A percentile compares a stretch with the other conserved stretches of the same genome.
phyloP scores from a whole-genome alignment of 2,888 invertebrate species.

The Homarus gammarus region DNA sequence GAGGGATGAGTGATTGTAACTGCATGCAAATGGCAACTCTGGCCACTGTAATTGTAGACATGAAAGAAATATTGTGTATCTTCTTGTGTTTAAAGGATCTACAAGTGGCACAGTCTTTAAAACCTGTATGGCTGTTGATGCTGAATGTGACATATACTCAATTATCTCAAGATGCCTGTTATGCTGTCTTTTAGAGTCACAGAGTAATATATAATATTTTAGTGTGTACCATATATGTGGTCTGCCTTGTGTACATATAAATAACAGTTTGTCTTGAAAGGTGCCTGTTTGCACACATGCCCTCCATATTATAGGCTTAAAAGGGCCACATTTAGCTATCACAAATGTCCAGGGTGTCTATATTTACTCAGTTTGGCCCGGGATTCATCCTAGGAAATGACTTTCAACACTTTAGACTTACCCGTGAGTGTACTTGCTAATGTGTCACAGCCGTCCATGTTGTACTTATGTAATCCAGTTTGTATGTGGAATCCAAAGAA shows the following conservation, averaged over 20 bases:
- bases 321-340: slow-evolving; percentile 41
- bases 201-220: slow-evolving; percentile 71
- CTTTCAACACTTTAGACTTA: slow-evolving; percentile 27
- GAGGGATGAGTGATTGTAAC: slow-evolving; percentile 20
- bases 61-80: slow-evolving; percentile 24
- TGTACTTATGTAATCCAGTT: slow-evolving; percentile 62
- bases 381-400: slow-evolving; percentile 23
- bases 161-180: slow-evolving; percentile 59
- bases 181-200: slow-evolving; percentile 66
- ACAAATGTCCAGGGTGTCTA: slow-evolving; percentile 27
- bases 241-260: slow-evolving; percentile 64
- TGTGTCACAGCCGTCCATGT: slow-evolving; percentile 70
- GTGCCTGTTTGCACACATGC: slow-evolving; percentile 60
- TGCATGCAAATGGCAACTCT: slow-evolving; percentile 27
- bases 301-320: slow-evolving; percentile 52
- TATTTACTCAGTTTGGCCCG: slow-evolving; percentile 24
- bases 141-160: slow-evolving; percentile 62
- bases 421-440: slow-evolving; percentile 50
- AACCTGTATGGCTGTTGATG: slow-evolving; percentile 41
- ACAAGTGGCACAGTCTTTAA: slow-evolving; percentile 10
- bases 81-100: slow-evolving; percentile 25
- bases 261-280: slow-evolving; percentile 64
- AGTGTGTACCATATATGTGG: slow-evolving; percentile 53
- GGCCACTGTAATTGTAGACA: slow-evolving; percentile 48
- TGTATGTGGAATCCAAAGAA: slow-evolving; percentile 67